Percentiles rank a stretch among this genome's conserved stretches.
Conservation (phyloP, 2,113 vertebrate genomes). For the Marmota monax region DNA sequence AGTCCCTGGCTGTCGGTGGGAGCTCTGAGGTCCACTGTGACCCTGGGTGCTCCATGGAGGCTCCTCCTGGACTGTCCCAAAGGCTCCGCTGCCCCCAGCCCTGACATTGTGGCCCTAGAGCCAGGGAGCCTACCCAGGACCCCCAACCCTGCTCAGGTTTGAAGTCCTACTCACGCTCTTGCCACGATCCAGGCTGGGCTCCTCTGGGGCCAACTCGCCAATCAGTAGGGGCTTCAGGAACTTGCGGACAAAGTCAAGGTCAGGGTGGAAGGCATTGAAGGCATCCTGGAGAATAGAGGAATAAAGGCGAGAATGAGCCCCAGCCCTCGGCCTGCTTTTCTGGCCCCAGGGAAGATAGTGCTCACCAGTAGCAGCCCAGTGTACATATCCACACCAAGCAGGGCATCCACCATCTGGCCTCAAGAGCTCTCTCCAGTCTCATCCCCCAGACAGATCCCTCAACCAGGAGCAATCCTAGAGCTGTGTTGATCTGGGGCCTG, state of each 20-base stretch:
- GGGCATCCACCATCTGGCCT: fast-evolving
- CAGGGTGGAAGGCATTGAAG: slow-evolving; percentile 95
- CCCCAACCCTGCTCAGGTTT: neutral
- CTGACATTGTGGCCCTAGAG: neutral
- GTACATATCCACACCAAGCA: fast-evolving
- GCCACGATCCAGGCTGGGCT: slow-evolving; percentile 93
- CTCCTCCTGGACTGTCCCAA: neutral
- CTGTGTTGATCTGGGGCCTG: fast-evolving
- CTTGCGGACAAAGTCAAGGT: slow-evolving; percentile 91
- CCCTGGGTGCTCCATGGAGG: neutral
- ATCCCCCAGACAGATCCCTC: neutral
- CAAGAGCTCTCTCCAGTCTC: neutral
- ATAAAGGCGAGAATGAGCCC: neutral
- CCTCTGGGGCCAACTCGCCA: slow-evolving; percentile 93
- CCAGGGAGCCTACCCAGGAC: neutral
- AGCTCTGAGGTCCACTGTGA: neutral
- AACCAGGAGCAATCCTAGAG: neutral
- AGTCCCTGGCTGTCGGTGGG: neutral
- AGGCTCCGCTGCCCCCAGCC: neutral
- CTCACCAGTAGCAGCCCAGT: too few species aligned
- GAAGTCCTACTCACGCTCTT: slow-evolving; percentile 91
- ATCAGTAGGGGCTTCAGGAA: slow-evolving; percentile 95
- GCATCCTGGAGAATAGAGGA: slow-evolving; percentile 90
- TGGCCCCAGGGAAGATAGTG: too few species aligned
- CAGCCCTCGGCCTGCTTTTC: neutral